Base-by-base conservation (phyloP, 2,888 invertebrate genomes). In the Drosophila cyrtoloma region DNA sequence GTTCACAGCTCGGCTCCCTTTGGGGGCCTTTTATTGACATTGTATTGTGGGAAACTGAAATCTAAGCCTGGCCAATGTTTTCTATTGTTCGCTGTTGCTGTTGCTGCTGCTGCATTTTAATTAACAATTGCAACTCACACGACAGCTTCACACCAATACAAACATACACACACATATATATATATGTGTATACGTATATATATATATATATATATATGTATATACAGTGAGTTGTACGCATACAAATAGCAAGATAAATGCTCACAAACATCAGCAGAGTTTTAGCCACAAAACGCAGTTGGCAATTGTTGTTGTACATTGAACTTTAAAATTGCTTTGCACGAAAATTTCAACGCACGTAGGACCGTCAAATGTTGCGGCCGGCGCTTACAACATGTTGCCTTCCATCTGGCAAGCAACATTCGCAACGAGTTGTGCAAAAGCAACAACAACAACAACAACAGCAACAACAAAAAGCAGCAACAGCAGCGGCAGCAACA, bases 61-160 rank as follows among this genome's bases (percentile, higher is more conserved):
- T 47, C 19, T 69, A 67, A 82, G 67, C 57, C 55, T 62, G 56
- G 60, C 79, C 77, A 79, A 79, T 81, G 81, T 72, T 83, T 81
- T 81, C 77, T 70, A 81, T 81, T 81, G 81, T 83, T 83, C 61
- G 56, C 26, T 42, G 61, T 61, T 56, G 56, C 26, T 42, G 61
- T 61, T 56, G 58, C 39, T 56, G 26, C 32, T 39, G 53, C 26
- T 64, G 71, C 52, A 83, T 81, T 80, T 83, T 82, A 82, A 81
- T 81, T 81, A 81, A 75, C 83, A 81, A 82, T 79, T 79, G 83
- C 81, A 81, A 55, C 79, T 81, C 69, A 70, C 82, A 79, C 80
- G 75, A 71, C 67, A 75, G 61, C 74, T 63, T 37, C 73, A 77
- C 50, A 69, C 30, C 53, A 12, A 73, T 39, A 52, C 14, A 71